A percentile compares a stretch with the other conserved stretches of the same genome.
phyloP scores from a whole-genome alignment of 2,888 invertebrate genomes.

The Ferdinandea cuprea region DNA sequence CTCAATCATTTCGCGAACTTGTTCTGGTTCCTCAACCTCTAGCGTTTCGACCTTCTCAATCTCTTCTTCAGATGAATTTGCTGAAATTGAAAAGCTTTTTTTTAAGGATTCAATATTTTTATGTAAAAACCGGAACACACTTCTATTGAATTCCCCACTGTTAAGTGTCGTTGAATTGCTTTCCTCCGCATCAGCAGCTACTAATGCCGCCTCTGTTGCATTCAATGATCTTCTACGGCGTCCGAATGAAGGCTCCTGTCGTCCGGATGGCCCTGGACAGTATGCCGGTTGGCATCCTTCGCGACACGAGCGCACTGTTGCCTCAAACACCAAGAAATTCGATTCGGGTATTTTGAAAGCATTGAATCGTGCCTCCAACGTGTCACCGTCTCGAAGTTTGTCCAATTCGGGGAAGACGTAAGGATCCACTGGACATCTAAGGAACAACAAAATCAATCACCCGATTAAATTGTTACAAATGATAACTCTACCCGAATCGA shows the following conservation, averaged over 20 bases:
- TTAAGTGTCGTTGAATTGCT: constrained; percentile 78
- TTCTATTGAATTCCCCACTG: constrained; percentile 78
- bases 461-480: background rate
- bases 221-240: constrained; percentile 86
- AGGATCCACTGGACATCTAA: constrained; percentile 94
- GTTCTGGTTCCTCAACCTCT: constrained; percentile 86
- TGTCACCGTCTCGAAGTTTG: constrained; percentile 92
- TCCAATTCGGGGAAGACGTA: constrained; percentile 96
- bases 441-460: background rate
- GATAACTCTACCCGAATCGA: constrained; percentile 89
- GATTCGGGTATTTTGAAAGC: constrained; percentile 97
- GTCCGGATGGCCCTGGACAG: constrained; percentile 90
- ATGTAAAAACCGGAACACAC: no score
- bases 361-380: constrained; percentile 94
- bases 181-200: constrained; percentile 78
- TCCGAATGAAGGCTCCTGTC: constrained; percentile 92
- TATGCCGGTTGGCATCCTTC: constrained; percentile 96
- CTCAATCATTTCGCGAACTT: constrained; percentile 95
- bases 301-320: constrained; percentile 93
- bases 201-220: constrained; percentile 77
- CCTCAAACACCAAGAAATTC: constrained; percentile 96
- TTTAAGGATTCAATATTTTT: background rate
- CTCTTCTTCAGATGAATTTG: constrained; percentile 63
- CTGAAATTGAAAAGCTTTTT: constrained; percentile 27
- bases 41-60: constrained; percentile 71